phyloP scores from a whole-genome alignment of 2,113 vertebrate species.

The Peromyscus californicus region DNA sequence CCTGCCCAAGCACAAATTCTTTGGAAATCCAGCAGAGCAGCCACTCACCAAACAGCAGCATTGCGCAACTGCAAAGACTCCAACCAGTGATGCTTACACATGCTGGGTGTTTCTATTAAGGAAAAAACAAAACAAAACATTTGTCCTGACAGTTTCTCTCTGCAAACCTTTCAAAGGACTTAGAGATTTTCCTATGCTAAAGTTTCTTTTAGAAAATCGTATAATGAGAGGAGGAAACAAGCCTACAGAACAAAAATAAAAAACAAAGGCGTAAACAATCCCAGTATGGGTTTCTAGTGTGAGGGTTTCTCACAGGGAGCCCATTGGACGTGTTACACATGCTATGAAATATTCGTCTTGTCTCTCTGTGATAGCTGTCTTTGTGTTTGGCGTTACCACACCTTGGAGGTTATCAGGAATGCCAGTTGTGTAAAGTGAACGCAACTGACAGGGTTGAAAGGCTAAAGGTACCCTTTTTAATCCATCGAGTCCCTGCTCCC shows the following conservation, averaged over 20 bases:
- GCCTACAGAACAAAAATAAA: not conserved
- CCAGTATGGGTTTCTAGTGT: not conserved
- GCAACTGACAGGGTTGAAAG: constrained; percentile 71
- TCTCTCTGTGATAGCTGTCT: constrained; percentile 61
- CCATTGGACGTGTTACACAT: not conserved
- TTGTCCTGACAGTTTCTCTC: not conserved
- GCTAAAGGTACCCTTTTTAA: constrained; percentile 71
- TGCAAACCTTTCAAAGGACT: constrained; percentile 26
- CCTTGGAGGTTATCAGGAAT: constrained; percentile 64
- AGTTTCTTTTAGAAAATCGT: constrained; percentile 36
- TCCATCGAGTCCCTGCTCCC: constrained; percentile 54
- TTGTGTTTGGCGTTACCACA: constrained; percentile 45
- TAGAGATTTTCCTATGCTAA: constrained; percentile 9
- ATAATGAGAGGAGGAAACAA: not conserved
- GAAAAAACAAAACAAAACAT: not conserved
- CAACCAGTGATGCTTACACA: not conserved
- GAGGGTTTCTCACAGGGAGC: not conserved
- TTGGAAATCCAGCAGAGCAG: not conserved
- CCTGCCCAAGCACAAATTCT: not conserved
- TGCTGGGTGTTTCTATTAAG: not conserved
- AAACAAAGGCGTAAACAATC: not conserved
- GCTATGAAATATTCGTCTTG: constrained; percentile 27
- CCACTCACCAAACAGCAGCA: not conserved
- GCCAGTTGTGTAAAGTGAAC: constrained; percentile 70
- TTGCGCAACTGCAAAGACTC: constrained; percentile 11